These are phyloP conservation scores for Adrianichthys oophorus DNA, from an alignment of 2,797 vertebrate species.

Conservation along the genomic window DNA sequence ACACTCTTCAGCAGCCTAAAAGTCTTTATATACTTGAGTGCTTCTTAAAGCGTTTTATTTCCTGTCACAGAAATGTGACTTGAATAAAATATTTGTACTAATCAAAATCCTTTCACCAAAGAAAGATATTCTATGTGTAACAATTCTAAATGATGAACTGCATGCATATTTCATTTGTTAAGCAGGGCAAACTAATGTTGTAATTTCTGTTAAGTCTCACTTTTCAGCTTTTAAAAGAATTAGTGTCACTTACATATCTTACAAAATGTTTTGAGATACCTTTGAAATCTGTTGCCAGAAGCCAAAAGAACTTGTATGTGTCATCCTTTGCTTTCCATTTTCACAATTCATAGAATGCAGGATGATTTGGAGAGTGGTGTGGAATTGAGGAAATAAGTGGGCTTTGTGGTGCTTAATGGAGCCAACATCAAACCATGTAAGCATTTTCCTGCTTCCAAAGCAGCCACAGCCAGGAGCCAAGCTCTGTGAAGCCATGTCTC, in stretches of 20 bases:
- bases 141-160: no score
- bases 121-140: no score
- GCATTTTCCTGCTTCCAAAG: constrained; percentile 63
- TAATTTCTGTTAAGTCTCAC: constrained; percentile 42
- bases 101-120: no score
- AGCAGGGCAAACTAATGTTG: constrained; percentile 14
- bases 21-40: constrained; percentile 16
- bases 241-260: constrained; percentile 74
- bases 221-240: constrained; percentile 58
- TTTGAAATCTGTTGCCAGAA: constrained; percentile 72
- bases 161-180: no score
- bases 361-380: constrained; percentile 68
- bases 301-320: constrained; percentile 68
- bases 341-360: constrained; percentile 63
- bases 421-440: constrained; percentile 67
- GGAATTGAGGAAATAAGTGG: constrained; percentile 69
- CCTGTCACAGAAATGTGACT: no score
- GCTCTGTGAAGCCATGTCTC: constrained; percentile 60
- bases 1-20: constrained; percentile 16
- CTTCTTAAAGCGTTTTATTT: constrained; percentile 4
- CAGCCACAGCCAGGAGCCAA: constrained; percentile 55
- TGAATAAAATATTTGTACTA: no score
- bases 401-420: constrained; percentile 74
- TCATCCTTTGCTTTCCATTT: constrained; percentile 59
- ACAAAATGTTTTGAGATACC: constrained; percentile 69